Conservation (phyloP, 2,888 invertebrate species). For the Odontocerum albicorne region DNA sequence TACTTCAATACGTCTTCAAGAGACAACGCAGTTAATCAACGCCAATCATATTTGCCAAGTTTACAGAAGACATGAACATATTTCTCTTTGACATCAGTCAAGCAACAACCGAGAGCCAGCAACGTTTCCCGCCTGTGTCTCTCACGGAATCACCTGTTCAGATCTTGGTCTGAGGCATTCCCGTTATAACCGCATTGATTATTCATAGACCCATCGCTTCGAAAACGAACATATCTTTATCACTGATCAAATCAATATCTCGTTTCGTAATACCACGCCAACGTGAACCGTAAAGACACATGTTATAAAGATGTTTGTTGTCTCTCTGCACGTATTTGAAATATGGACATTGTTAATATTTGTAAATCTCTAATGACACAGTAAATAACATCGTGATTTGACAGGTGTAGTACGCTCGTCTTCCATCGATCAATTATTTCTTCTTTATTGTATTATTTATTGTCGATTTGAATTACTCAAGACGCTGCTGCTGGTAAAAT, state of each 20-base stretch:
- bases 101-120: too few relatives aligned
- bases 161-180: not conserved
- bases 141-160: conserved; percentile 1
- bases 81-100: too few relatives aligned
- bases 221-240: conserved; percentile 6
- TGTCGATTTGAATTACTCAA: conserved; percentile 10
- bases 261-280: conserved; percentile 1
- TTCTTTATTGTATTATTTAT: too few relatives aligned
- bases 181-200: conserved; percentile 9
- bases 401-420: conserved; percentile 22
- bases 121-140: too few relatives aligned
- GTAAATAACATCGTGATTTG: conserved; percentile 23
- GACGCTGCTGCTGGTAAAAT: too few relatives aligned
- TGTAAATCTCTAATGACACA: conserved; percentile 9
- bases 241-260: conserved; percentile 3
- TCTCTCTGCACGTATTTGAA: conserved; percentile 1
- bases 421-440: conserved; percentile 20
- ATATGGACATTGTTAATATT: conserved; percentile 9
- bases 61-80: too few relatives aligned
- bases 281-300: not conserved
- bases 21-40: too few relatives aligned
- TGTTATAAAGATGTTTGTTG: not conserved
- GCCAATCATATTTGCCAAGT: too few relatives aligned
- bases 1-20: too few relatives aligned
- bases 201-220: conserved; percentile 13